phyloP scores from a whole-genome alignment of 2,113 vertebrate genomes.

The Taxidea taxus region DNA sequence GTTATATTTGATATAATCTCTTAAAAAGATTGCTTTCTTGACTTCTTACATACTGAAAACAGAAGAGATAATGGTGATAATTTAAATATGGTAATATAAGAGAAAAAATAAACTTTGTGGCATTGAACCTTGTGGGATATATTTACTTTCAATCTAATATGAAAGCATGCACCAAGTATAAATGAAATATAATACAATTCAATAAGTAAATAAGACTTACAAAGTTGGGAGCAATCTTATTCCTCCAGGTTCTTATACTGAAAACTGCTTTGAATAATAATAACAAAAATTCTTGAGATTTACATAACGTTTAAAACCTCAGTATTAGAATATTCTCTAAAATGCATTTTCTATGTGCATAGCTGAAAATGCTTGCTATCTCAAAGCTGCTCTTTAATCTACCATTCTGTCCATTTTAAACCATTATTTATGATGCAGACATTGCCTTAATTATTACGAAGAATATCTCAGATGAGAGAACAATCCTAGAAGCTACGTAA shows the following conservation, averaged over 20 bases:
- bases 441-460: not conserved
- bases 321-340: not conserved
- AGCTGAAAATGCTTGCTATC: not conserved
- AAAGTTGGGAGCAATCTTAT: not conserved
- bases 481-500: not conserved
- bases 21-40: not conserved
- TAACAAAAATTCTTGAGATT: not conserved
- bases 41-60: not conserved
- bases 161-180: not conserved
- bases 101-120: not conserved
- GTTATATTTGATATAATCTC: not conserved
- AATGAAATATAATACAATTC: not conserved
- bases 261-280: not conserved
- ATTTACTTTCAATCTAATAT: not conserved
- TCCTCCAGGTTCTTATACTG: not conserved
- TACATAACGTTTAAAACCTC: not conserved
- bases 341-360: not conserved
- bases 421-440: not conserved
- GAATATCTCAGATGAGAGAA: not conserved
- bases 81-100: not conserved
- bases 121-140: not conserved
- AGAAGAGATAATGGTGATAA: not conserved
- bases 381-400: not conserved
- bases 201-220: not conserved
- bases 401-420: conserved; percentile 7